Conservation (phyloP, 2,113 vertebrate genomes). For the Melanocharis versteri region DNA sequence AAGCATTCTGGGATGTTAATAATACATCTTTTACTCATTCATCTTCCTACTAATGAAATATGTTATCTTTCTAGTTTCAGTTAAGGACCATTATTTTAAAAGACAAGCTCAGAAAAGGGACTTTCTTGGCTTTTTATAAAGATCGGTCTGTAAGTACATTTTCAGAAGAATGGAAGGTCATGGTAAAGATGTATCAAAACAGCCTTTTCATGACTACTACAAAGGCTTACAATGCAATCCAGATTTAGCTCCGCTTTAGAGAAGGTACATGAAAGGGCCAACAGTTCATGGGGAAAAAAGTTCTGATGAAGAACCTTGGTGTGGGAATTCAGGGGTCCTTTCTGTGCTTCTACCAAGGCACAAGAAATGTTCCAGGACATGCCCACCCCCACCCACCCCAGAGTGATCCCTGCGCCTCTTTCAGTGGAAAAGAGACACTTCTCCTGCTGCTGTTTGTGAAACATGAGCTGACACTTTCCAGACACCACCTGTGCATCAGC, state of each 20-base stretch:
- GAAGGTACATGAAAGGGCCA: not conserved
- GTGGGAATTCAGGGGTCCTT: not conserved
- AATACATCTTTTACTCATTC: slow-evolving; percentile 54
- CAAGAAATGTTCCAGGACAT: not conserved
- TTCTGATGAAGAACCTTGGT: not conserved
- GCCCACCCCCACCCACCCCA: not conserved
- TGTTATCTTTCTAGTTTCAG: not conserved
- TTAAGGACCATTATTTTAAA: slow-evolving; percentile 40
- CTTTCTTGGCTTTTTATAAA: slow-evolving; percentile 7
- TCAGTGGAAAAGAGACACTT: not conserved
- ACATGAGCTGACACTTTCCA: not conserved
- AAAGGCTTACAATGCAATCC: slow-evolving; percentile 9
- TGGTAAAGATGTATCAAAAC: slow-evolving; percentile 13
- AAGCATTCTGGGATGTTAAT: slow-evolving; percentile 30
- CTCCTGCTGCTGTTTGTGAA: not conserved
- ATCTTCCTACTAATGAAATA: slow-evolving; percentile 56
- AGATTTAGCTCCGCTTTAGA: slow-evolving; percentile 22
- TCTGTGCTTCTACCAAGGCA: not conserved
- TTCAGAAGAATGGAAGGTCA: slow-evolving; percentile 55
- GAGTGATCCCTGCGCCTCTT: not conserved
- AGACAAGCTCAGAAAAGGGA: not conserved
- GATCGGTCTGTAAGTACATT: slow-evolving; percentile 27
- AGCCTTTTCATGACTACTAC: slow-evolving; percentile 21
- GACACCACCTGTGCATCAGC: not conserved
- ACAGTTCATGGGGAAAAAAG: not conserved